Base-by-base conservation (phyloP, 2,888 invertebrate species). In the Lepeophtheirus nordmannii region DNA sequence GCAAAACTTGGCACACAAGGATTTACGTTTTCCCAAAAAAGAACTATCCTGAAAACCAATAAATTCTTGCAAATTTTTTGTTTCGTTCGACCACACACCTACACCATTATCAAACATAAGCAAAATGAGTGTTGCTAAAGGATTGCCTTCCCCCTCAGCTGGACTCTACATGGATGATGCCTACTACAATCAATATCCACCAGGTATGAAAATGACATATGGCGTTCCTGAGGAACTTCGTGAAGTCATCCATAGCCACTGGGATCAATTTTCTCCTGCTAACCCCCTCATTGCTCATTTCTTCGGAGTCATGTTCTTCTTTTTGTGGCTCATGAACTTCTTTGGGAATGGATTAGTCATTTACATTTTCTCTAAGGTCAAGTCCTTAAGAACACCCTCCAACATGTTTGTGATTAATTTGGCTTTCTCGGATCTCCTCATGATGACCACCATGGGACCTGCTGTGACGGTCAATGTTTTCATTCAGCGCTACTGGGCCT, bases 401-500 rank as follows among this genome's bases (percentile, higher is more conserved):
- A 75, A 75, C 70, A 72, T 74, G 71, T 72, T 74, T 40, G 71
- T 75, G 17, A 72, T 75, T 12, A 74, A 74, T 68, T 70, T 75
- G 65, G 74, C 75, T 22, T 65, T 74, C 58, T 73, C 73, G 64
- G 75, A 75, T 68, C 69, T 74, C 68, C 71, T 69, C 7, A 70
- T 70, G 70, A 70, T 69, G 69, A 61, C 68, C 63, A 64, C 63
- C 62, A 69, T 69, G 69, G 69, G 68, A 58, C 70, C 72, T 22
- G 75, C 76, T 69, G 76, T 74, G 66, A 71, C 74, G 22, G 72
- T 75, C 68, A 76, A 74, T 68, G 75, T 76, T 12, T 76, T 76
- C 70, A 73, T 74, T 63, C 73, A 75, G 66, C 73, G 72, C 63
- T 73, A 72, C n/a, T 77, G 76, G 76, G 72, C 74, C 37, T 67